Base-by-base conservation (phyloP, 2,113 vertebrate genomes). In the Notechis scutatus region DNA sequence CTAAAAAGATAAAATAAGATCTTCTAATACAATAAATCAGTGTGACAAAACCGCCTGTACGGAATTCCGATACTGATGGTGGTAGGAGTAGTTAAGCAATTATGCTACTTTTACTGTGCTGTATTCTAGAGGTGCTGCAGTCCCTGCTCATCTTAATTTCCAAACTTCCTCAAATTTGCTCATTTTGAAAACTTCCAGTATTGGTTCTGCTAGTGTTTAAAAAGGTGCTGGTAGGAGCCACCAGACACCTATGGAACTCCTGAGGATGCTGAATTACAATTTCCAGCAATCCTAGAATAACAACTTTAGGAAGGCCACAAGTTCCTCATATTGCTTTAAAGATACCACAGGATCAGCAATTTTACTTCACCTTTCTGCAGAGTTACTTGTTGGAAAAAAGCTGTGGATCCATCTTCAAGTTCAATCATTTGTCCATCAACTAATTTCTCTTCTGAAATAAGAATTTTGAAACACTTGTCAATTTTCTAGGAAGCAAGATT, bases 391-490 rank as follows among this genome's bases (percentile, higher is more conserved):
- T 98, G 98, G 92, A 98, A 97, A 59, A 97, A 98, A 3, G 98
- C 98, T 1, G 98, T 98, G 90, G 97, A 98, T n/a, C 98, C 98
- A 56, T 98, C 98, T 95, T 98, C 98, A 4, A 98, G 97, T 92
- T 98, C 97, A 95, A 98, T 97, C 89, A 98, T 96, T 93, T 98
- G 98, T 18, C 97, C 98, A 95, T 98, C 98, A 45, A 98, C 94
- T 90, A 98, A 94, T 90, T 98, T 98, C 94, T 98, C 98, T 96
- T 96, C 98, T 98, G 95, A 59, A 92, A 94, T 24, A 94, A 93
- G 34, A 56, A 0, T 5, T 88, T 54, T n/a, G 5, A 29, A 50
- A 85, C 87, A 87, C 0, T 69, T 85, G 56, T 59, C 59, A 61
- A 1, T 39, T 8, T 39, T 54, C 87, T 26, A 24, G 56, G 52